These are phyloP conservation scores for Gerosis bhagava DNA, from an alignment of 2,888 invertebrate species.

Conservation along the genomic window DNA sequence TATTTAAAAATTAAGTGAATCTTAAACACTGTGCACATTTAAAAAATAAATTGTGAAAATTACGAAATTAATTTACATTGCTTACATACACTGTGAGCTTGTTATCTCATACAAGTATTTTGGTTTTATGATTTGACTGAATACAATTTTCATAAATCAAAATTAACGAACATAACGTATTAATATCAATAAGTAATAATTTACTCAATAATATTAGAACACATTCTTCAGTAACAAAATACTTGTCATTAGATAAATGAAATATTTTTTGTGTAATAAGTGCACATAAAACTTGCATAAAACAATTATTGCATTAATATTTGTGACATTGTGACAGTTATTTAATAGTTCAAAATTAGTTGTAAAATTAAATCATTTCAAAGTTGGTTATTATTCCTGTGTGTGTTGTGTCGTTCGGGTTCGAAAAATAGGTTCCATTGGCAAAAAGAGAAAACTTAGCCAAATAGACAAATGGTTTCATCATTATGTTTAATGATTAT, in stretches of 20 bases:
- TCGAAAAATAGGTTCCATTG: conserved; percentile 16
- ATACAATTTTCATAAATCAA: too few relatives aligned
- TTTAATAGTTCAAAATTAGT: too few relatives aligned
- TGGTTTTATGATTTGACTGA: too few relatives aligned
- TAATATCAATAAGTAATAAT: too few relatives aligned
- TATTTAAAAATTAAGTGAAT: conserved; percentile 6
- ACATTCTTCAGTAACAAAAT: too few relatives aligned
- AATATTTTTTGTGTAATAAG: not conserved
- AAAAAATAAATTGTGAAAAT: conserved; percentile 13
- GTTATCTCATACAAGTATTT: conserved; percentile 17
- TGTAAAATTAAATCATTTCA: not conserved
- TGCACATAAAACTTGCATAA: conserved; percentile 15
- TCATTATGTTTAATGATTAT: too few relatives aligned
- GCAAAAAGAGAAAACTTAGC: too few relatives aligned
- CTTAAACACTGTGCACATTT: conserved; percentile 24
- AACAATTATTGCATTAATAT: conserved; percentile 25
- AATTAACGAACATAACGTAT: too few relatives aligned
- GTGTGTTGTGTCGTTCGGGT: conserved; percentile 28
- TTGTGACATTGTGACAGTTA: too few relatives aligned
- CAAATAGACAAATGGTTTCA: too few relatives aligned
- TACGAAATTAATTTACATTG: conserved; percentile 6
- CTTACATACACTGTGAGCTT: too few relatives aligned
- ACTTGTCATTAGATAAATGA: conserved; percentile 26
- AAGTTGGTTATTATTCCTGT: not conserved
- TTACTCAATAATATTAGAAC: not conserved